Percentiles rank a stretch among this genome's conserved stretches.
Evolutionary conservation across 2,113 vertebrate genomes (phyloP).

Genomic region (Cygnus atratus): DNA sequence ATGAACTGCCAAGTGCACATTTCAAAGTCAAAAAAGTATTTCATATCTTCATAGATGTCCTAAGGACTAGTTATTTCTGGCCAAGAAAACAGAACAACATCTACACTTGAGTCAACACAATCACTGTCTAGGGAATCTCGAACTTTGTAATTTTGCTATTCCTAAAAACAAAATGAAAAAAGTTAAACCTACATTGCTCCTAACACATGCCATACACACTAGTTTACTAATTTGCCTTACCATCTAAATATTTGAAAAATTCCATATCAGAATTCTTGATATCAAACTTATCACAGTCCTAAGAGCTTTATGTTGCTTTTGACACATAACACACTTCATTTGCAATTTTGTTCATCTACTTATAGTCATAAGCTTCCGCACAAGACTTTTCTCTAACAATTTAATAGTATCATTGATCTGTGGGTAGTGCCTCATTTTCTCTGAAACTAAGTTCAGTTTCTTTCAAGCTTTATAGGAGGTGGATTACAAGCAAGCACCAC

Average conservation of each 20-base stretch:
- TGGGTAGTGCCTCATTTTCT: background rate
- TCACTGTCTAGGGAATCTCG: background rate
- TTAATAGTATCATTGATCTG: background rate
- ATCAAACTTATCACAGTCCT: background rate
- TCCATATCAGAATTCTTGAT: background rate
- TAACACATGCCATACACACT: background rate
- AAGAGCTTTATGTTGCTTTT: background rate
- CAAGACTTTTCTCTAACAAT: background rate
- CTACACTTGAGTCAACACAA: background rate
- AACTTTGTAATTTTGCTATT: background rate
- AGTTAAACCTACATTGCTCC: background rate
- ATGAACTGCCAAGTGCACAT: background rate
- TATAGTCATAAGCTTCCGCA: background rate
- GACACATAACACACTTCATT: background rate
- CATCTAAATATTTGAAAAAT: background rate
- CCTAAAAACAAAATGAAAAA: background rate
- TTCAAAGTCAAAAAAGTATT: background rate
- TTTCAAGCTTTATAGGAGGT: background rate
- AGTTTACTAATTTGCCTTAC: background rate
- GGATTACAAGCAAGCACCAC: background rate
- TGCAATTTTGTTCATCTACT: background rate
- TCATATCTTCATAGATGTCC: background rate
- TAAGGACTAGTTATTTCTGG: background rate
- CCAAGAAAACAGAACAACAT: background rate
- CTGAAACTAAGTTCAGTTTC: background rate